A percentile compares a stretch with the other conserved stretches of the same genome.
These are phyloP conservation scores for Choreutis nemorana DNA, from an alignment of 2,888 invertebrate species.

Conservation along the genomic window DNA sequence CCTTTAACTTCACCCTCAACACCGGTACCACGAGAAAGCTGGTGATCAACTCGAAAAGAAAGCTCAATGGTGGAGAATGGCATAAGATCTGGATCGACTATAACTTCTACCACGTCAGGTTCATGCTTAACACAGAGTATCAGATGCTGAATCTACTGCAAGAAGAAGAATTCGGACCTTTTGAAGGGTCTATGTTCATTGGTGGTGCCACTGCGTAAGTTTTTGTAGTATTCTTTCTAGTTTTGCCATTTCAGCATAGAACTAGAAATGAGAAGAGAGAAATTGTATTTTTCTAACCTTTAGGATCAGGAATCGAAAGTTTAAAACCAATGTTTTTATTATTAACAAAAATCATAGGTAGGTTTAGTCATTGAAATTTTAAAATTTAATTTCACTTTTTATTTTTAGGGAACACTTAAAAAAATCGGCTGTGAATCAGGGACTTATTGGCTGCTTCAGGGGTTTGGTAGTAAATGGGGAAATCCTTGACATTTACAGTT, in stretches of 20 bases:
- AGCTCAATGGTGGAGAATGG: slow-evolving; percentile 93
- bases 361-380: no score
- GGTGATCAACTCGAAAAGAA: slow-evolving; percentile 81
- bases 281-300: no score
- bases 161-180: slow-evolving; percentile 90
- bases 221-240: neutral
- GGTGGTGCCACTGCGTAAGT: slow-evolving; percentile 92
- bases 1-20: slow-evolving; percentile 89
- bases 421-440: slow-evolving; percentile 85
- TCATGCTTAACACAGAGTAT: slow-evolving; percentile 91
- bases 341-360: no score
- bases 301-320: neutral
- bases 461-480: slow-evolving; percentile 92
- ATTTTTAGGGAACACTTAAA: slow-evolving; percentile 81
- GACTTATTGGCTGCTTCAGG: slow-evolving; percentile 92
- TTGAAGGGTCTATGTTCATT: slow-evolving; percentile 93
- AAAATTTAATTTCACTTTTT: neutral
- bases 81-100: slow-evolving; percentile 96
- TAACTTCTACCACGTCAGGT: slow-evolving; percentile 90
- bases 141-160: slow-evolving; percentile 86
- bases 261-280: no score
- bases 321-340: neutral
- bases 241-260: neutral
- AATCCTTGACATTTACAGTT: slow-evolving; percentile 89
- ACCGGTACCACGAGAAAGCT: slow-evolving; percentile 83